Evolutionary conservation across 37 sponge, comb jelly and placozoan species (phyloP).

Genomic region (Hormiphora californensis): DNA sequence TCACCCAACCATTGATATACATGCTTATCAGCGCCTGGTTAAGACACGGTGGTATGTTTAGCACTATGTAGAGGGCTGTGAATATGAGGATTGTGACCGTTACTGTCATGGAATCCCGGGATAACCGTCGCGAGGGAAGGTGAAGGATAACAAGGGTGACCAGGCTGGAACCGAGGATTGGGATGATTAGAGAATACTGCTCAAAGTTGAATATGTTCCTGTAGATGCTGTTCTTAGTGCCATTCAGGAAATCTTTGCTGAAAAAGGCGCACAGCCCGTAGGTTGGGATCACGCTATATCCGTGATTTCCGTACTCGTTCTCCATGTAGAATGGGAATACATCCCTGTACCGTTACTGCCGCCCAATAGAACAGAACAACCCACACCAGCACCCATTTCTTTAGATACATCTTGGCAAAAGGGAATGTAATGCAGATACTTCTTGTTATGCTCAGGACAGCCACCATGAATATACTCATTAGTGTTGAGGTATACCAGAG

Average conservation of each 20-base stretch:
- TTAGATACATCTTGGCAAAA: not conserved
- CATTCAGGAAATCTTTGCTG: too few species aligned
- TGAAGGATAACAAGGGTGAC: not conserved
- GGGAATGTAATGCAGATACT: slow-evolving; percentile 8
- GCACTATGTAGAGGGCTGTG: not conserved
- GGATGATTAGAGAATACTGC: not conserved
- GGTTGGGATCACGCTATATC: too few species aligned
- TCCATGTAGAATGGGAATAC: too few species aligned
- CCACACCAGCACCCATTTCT: not conserved
- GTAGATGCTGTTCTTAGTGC: not conserved
- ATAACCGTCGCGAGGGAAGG: not conserved
- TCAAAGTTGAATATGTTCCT: not conserved
- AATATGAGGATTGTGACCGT: not conserved
- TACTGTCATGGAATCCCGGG: not conserved
- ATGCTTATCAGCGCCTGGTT: not conserved
- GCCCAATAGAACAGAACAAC: not conserved
- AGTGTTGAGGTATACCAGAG: not conserved
- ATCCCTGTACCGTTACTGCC: too few species aligned
- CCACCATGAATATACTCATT: slow-evolving; percentile 16
- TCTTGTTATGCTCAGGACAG: not conserved
- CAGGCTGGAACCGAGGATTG: not conserved
- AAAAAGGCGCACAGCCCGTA: too few species aligned
- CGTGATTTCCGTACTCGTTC: too few species aligned
- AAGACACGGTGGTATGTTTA: not conserved
- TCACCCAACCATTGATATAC: not conserved